phyloP scores from a whole-genome alignment of 2,797 vertebrate genomes.

The Rhynchonycteris naso region DNA sequence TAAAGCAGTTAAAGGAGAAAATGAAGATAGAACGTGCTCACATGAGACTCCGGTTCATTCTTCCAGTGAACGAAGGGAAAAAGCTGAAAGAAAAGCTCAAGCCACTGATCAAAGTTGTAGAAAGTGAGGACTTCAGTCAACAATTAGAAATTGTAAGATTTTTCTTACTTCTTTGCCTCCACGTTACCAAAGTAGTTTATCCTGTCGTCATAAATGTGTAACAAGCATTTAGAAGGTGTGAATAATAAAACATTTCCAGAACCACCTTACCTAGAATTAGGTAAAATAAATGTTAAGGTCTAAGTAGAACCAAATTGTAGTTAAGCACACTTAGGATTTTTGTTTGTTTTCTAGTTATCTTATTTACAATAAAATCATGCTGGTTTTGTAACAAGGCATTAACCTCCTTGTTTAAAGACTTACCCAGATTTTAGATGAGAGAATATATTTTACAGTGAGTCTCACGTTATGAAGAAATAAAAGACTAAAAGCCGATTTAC shows the following conservation, averaged over 20 bases:
- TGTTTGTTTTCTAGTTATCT: neutral
- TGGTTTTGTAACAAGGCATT: neutral
- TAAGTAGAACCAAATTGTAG: neutral
- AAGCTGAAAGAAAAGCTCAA: constrained; percentile 97
- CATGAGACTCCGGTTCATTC: constrained; percentile 94
- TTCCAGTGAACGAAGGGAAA: constrained; percentile 95
- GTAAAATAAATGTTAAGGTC: neutral
- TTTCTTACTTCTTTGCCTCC: neutral
- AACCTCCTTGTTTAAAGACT: neutral
- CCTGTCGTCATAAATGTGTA: neutral
- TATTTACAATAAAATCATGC: neutral
- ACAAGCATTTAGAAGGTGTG: neutral
- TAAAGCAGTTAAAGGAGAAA: constrained; percentile 94
- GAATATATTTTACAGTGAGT: neutral
- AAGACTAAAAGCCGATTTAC: neutral
- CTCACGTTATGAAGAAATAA: neutral
- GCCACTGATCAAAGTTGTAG: constrained; percentile 92
- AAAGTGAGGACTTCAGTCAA: constrained; percentile 95
- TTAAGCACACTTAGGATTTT: neutral
- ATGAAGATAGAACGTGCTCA: constrained; percentile 98
- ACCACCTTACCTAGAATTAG: neutral
- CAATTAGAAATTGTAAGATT: constrained; percentile 94
- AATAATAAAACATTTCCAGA: neutral
- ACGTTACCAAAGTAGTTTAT: neutral
- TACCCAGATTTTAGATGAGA: neutral